Conservation (phyloP, 2,888 invertebrate species). For the Orthosia gothica region DNA sequence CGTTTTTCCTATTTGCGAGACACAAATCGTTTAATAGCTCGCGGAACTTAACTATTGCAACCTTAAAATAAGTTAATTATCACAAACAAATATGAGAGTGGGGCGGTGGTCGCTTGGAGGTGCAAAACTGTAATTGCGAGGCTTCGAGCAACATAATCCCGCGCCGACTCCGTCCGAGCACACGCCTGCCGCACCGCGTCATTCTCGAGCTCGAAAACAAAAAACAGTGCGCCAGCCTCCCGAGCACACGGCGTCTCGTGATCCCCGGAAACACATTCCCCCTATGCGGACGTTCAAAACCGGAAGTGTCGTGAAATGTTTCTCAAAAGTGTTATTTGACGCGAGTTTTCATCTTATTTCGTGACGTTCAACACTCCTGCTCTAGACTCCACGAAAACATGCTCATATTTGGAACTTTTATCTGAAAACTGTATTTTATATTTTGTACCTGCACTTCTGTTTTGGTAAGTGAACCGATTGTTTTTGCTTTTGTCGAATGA, state of each 20-base stretch:
- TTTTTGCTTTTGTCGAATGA: conserved; percentile 33
- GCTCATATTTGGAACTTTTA: conserved; percentile 77
- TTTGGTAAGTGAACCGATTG: conserved; percentile 71
- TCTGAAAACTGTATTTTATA: conserved; percentile 65
- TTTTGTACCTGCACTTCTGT: conserved; percentile 47
- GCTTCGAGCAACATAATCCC: conserved; percentile 74
- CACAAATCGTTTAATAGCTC: conserved; percentile 61
- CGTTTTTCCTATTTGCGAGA: conserved; percentile 66
- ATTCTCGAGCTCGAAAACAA: conserved; percentile 17
- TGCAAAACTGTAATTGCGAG: conserved; percentile 80
- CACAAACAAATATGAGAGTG: conserved; percentile 83
- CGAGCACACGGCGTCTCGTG: conserved; percentile 14
- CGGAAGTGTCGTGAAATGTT: conserved; percentile 85
- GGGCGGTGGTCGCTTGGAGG: conserved; percentile 75
- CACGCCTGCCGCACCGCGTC: conserved; percentile 73
- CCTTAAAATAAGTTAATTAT: conserved; percentile 80
- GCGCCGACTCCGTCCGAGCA: conserved; percentile 73
- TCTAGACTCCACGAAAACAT: conserved; percentile 70
- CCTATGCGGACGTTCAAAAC: conserved; percentile 81
- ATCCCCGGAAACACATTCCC: conserved; percentile 43
- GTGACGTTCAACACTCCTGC: conserved; percentile 73
- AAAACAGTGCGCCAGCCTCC: conserved; percentile 50
- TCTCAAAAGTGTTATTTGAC: conserved; percentile 84
- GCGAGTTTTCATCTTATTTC: conserved; percentile 75
- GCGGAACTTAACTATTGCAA: conserved; percentile 76